Evolutionary conservation across 2,888 invertebrate genomes (phyloP).

Genomic region (Desoria tigrina): DNA sequence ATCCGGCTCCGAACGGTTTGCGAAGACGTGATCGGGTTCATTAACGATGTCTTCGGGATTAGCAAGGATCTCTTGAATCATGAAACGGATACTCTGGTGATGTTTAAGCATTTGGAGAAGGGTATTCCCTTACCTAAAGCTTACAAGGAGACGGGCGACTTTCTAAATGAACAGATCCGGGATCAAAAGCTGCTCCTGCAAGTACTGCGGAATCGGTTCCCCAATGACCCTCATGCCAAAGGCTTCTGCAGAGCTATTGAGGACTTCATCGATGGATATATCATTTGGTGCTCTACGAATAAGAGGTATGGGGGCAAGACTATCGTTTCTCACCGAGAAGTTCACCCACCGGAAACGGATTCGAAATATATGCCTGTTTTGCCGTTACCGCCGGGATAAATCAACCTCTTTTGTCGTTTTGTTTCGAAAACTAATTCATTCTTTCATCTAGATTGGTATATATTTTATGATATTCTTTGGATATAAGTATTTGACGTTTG

Average conservation of each 20-base stretch:
- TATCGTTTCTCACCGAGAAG: background rate
- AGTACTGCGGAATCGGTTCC: background rate
- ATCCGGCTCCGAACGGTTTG: background rate
- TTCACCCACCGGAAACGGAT: too few relatives aligned
- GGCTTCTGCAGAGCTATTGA: background rate
- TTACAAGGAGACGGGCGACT: background rate
- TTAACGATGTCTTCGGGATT: background rate
- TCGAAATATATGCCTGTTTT: too few relatives aligned
- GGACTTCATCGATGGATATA: constrained; percentile 1
- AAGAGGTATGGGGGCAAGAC: background rate
- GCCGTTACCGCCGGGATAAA: too few relatives aligned
- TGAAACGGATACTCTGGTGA: constrained; percentile 1
- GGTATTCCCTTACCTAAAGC: background rate
- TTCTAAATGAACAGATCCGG: background rate
- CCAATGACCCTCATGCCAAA: background rate
- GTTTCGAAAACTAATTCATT: too few relatives aligned
- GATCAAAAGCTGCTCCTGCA: background rate
- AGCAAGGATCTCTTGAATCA: background rate
- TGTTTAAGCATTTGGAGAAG: background rate
- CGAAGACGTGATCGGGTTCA: background rate
- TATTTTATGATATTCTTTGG: too few relatives aligned
- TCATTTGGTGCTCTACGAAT: background rate
- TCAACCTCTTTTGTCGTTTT: too few relatives aligned
- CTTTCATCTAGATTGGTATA: too few relatives aligned
- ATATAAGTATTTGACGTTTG: too few relatives aligned